Percentiles rank a stretch among this genome's conserved stretches.
Conservation (phyloP, 2,888 invertebrate genomes). For the Troides helena region DNA sequence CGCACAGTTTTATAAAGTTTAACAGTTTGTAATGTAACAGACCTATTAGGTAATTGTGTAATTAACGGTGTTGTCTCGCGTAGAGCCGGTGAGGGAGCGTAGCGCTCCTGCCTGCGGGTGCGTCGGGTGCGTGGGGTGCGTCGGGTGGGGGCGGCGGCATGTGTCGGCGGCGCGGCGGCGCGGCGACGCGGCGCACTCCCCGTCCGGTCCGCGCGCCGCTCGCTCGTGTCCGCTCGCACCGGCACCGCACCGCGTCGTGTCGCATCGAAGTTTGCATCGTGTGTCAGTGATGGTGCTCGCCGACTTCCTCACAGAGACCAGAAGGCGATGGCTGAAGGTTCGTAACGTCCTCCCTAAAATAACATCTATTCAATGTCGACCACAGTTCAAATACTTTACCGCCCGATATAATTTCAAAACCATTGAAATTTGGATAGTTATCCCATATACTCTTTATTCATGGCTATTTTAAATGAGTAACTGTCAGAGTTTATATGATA, state of each 20-base stretch:
- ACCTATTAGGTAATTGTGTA: too few relatives aligned
- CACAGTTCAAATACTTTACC: too few relatives aligned
- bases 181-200: slow-evolving; percentile 45
- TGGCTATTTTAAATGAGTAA: too few relatives aligned
- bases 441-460: too few relatives aligned
- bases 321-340: slow-evolving; percentile 73
- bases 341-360: slow-evolving; percentile 11
- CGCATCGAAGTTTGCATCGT: slow-evolving; percentile 22
- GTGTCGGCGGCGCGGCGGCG: slow-evolving; percentile 38
- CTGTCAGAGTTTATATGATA: too few relatives aligned
- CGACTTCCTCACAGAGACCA: slow-evolving; percentile 70
- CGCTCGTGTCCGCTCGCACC: slow-evolving; percentile 40
- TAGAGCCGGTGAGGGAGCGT: neutral
- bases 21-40: too few relatives aligned
- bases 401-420: too few relatives aligned
- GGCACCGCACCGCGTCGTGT: slow-evolving; percentile 4
- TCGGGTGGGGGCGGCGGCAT: slow-evolving; percentile 35
- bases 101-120: slow-evolving; percentile 1
- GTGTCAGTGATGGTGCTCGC: slow-evolving; percentile 61
- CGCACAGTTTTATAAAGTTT: too few relatives aligned
- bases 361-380: too few relatives aligned
- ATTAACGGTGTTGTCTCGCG: too few relatives aligned
- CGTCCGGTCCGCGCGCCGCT: slow-evolving; percentile 37
- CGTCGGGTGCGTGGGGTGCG: slow-evolving; percentile 1
- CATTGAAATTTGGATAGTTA: too few relatives aligned